Evolutionary conservation across 2,113 vertebrate species (phyloP), one percentile per base, ranked within the genome.

Genomic region (Brachypodius melanocephalos): DNA sequence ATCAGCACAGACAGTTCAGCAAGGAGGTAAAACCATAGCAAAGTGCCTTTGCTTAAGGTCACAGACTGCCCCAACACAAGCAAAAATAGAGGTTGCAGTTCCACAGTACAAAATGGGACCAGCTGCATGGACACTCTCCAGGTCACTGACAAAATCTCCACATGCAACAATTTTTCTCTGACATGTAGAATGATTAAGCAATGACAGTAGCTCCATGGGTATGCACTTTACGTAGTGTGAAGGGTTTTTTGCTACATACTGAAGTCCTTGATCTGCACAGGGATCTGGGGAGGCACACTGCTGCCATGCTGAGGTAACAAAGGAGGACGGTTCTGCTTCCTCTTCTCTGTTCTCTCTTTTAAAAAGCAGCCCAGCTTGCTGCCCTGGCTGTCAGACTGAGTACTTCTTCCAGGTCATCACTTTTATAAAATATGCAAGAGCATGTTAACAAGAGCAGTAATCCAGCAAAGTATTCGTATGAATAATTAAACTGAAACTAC

Each of bases 401-500:
- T 58, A 67, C 8, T 49, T 42, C 58, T 89, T 94, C 79, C 68
- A 90, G 65, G 51, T 93, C 49, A 86, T 85, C 57, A 88, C 31
- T 82, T 92, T 36, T 48, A 88, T 92, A 84, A 95, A 95, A 96
- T 91, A 92, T 84, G 71, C 85, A 91, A 51, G 25, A 68, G 14
- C 59, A 83, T 24, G 8, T 62, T 95, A 83, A 66, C 55, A 79
- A 36, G 5, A 61, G 48, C 52, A 75, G 31, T 31, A 72, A 84
- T 65, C 63, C 67, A 61, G 54, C 46, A 76, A 94, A 69, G 6
- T 61, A 81, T 80, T 78, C 31, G 10, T 43, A 77, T 79, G 78
- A 96, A 93, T 94, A 96, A 96, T 91, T 88, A 88, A 95, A 93
- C 31, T 38, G 63, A 85, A 96, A 84, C 26, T 72, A 42, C 32